Evolutionary conservation across 1,140 invertebrate species (phyloP).

Genomic region (Pseudomyrmex dendroicus): DNA sequence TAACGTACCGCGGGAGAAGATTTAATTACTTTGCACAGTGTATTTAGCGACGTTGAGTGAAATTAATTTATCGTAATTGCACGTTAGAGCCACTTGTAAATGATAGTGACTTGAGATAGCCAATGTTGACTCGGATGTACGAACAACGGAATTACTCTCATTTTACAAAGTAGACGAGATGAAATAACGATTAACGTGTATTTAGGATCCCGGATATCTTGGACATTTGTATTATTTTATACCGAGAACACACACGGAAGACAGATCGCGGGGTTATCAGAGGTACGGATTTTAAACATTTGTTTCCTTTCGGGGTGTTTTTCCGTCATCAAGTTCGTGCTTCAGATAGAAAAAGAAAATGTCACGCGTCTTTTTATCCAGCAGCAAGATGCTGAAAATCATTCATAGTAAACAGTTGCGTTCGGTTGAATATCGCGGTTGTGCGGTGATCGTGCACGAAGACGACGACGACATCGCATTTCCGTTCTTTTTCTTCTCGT

Average conservation of each 20-base stretch:
- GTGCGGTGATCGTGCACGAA: not conserved
- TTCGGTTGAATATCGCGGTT: not conserved
- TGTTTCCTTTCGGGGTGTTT: no score
- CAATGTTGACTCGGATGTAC: conserved; percentile 39
- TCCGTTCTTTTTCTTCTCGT: not conserved
- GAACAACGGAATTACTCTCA: conserved; percentile 12
- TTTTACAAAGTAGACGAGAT: conserved; percentile 26
- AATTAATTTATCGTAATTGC: conserved; percentile 67
- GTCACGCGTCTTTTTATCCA: no score
- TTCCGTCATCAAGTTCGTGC: no score
- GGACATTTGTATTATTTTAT: not conserved
- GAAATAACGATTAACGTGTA: not conserved
- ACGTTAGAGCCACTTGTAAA: conserved; percentile 33
- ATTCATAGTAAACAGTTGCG: no score
- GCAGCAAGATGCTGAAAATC: no score
- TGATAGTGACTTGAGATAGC: conserved; percentile 13
- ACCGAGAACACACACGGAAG: not conserved
- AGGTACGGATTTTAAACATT: no score
- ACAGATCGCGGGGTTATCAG: no score
- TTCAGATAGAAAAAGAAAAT: no score
- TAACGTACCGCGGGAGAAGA: conserved; percentile 51
- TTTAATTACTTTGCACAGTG: conserved; percentile 66
- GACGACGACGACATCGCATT: conserved; percentile 26
- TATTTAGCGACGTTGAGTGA: conserved; percentile 44
- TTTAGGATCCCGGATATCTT: conserved; percentile 13